Percentiles rank a stretch among this genome's conserved stretches.
phyloP scores from a whole-genome alignment of 2,797 vertebrate species.

The Leptoclinus maculatus region DNA sequence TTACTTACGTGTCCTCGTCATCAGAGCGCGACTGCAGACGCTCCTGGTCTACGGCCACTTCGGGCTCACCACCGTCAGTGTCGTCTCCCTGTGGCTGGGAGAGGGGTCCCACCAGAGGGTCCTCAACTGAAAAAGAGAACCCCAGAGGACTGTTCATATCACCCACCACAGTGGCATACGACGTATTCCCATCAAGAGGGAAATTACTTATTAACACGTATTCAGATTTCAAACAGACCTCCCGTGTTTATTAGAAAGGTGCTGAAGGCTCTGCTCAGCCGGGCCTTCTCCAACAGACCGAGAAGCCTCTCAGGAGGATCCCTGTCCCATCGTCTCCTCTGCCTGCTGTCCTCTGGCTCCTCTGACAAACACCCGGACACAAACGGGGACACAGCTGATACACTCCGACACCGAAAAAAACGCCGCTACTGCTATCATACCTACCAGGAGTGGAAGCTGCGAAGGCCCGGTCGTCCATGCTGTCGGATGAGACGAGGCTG shows the following conservation, averaged over 20 bases:
- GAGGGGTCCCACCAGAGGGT: slow-evolving; percentile 84
- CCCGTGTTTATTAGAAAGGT: slow-evolving; percentile 89
- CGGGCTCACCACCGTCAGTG: slow-evolving; percentile 83
- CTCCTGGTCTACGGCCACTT: slow-evolving; percentile 77
- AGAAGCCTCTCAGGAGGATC: slow-evolving; percentile 87
- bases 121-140: slow-evolving; percentile 66
- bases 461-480: slow-evolving; percentile 35
- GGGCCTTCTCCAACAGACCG: slow-evolving; percentile 87
- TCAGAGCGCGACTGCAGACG: slow-evolving; percentile 89
- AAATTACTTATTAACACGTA: background rate
- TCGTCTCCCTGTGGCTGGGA: slow-evolving; percentile 71
- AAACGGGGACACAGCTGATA: background rate
- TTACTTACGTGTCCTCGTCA: slow-evolving; percentile 93
- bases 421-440: background rate
- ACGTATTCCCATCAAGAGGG: no score
- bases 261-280: slow-evolving; percentile 86
- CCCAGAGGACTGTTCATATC: background rate
- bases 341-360: slow-evolving; percentile 55
- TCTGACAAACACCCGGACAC: slow-evolving; percentile 31
- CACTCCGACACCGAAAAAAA: background rate
- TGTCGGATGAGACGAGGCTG: slow-evolving; percentile 83
- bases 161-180: no score
- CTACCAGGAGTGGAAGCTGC: slow-evolving; percentile 9
- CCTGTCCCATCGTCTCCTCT: slow-evolving; percentile 87
- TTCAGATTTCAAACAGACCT: slow-evolving; percentile 76